Conservation (phyloP, 2,888 invertebrate species). For the Drosophila borborema region DNA sequence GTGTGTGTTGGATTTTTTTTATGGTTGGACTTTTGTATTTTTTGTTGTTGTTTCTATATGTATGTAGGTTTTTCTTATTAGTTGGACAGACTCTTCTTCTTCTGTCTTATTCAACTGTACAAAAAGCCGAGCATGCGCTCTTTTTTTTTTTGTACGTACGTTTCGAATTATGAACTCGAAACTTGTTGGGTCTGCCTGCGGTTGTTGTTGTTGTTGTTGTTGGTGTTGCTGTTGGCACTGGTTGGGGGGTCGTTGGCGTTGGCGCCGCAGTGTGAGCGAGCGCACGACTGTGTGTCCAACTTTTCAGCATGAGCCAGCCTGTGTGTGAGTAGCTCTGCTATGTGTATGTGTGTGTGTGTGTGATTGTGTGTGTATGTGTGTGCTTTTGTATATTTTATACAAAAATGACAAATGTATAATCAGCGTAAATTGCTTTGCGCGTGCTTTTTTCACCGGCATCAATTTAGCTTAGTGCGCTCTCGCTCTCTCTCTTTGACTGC, state of each 20-base stretch:
- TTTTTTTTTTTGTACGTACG: conserved; percentile 28
- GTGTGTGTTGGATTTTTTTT: conserved; percentile 50
- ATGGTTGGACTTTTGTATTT: conserved; percentile 43
- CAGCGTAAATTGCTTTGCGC: conserved; percentile 73
- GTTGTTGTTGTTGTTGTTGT: conserved; percentile 22
- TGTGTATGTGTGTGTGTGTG: conserved; percentile 18
- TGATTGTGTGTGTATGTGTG: no score
- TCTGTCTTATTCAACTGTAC: conserved; percentile 64
- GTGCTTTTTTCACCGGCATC: conserved; percentile 62
- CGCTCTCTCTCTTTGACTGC: conserved; percentile 35
- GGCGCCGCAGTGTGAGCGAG: conserved; percentile 57
- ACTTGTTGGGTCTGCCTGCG: conserved; percentile 41
- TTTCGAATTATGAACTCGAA: conserved; percentile 56
- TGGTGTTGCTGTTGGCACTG: conserved; percentile 21
- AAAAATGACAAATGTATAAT: conserved; percentile 79
- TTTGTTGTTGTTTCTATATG: conserved; percentile 26
- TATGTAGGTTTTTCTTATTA: conserved; percentile 63
- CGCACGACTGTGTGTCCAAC: conserved; percentile 54
- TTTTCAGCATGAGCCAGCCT: conserved; percentile 21
- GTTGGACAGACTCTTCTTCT: conserved; percentile 36
- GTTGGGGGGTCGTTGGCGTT: conserved; percentile 50
- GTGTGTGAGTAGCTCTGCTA: conserved; percentile 20
- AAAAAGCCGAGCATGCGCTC: conserved; percentile 72
- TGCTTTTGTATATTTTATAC: conserved; percentile 54
- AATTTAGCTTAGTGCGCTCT: conserved; percentile 40